Evolutionary conservation across 2,113 vertebrate species (phyloP), one percentile per base, ranked within the genome.

Genomic region (Marcusenius ussheri): DNA sequence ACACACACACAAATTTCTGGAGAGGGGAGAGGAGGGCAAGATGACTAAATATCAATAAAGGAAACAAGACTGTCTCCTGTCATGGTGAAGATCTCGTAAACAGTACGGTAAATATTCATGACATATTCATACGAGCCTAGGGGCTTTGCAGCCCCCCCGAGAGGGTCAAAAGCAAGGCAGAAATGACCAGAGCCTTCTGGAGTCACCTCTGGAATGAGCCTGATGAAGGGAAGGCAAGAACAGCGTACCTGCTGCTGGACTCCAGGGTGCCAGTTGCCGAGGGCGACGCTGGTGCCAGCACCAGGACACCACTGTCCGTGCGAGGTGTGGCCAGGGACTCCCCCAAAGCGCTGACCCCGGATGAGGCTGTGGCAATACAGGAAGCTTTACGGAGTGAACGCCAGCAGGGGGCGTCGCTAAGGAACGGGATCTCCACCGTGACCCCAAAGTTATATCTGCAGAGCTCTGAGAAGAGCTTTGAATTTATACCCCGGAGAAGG

Each of bases 311-410:
- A 92, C 94, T 93, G 49, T 96, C 96, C 92, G 96, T 92, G 93
- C 96, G 95, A 87, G 94, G 96, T 83, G 94, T 94, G 5, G 96
- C 95, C 93, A 97, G 92, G 88, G 96, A 95, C 86, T 97, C 96
- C 31, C 95, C 95, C 93, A 97, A 94, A 91, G 95, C 96, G 94
- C 93, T 95, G 92, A 96, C 94, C 93, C 95, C 95, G 90, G 96
- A 84, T 91, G 93, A 93, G 87, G 93, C 97, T 96, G 94, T 56
- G 84, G 85, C 27, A 17, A 90, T 45, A 83, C 83, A 35, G 27
- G 45, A 53, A 87, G 50, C 45, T 87, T 31, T 35, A 87, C 4
- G 8, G n/a, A 31, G 13, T 13, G 45, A 42, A 39, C 19, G 49
- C 53, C n/a, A 70, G 27, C 62, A 70, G 62, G 62, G 27, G 62